Evolutionary conservation across 2,888 invertebrate species (phyloP), one percentile per base, ranked within the genome.

Genomic region (Cheilosia grossa): DNA sequence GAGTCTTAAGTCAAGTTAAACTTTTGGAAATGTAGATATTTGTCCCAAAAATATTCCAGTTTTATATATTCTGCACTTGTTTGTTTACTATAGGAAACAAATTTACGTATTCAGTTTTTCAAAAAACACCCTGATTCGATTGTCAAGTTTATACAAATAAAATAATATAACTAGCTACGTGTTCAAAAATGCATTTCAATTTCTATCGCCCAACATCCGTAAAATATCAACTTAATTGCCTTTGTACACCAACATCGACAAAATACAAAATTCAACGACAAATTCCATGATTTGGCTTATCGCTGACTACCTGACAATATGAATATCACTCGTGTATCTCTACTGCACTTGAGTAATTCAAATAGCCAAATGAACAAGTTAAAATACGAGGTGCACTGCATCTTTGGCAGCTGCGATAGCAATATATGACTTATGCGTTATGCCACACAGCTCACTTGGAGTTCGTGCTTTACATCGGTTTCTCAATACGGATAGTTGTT

Each of bases 221-320:
- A 77, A 77, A 53, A 44, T 53, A 33, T 53, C 44, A 77, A 67
- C 67, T 37, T 33, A 51, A 53, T 53, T 51, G 42, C 58, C 33
- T 19, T 58, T 54, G 13, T 30, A 15, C n/a, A 53, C n/a, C 3
- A n/a, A 17, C 17, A 53, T 56, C 63, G 27, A 56, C 70, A 33
- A 75, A 63, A 53, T 6, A 44, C 17, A 40, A 66, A 72, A 66
- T 40, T 6, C 44, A 21, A 70, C 30, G 40, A 6, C 17, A 15
- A 56, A 61, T 67, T 82, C 56, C 61, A 37, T 49, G 42, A 64
- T 56, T 82, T 61, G 21, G 24, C 24, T 67, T 73, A 78, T 78
- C 66, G 30, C 27, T 40, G 49, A 61, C 17, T 67, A 77, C 64
- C 66, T 70, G 75, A 33, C 61, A 63, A 64, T 64, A 42, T 58